Base-by-base conservation (phyloP, 1,140 invertebrate species). In the Ceratina calcarata region DNA sequence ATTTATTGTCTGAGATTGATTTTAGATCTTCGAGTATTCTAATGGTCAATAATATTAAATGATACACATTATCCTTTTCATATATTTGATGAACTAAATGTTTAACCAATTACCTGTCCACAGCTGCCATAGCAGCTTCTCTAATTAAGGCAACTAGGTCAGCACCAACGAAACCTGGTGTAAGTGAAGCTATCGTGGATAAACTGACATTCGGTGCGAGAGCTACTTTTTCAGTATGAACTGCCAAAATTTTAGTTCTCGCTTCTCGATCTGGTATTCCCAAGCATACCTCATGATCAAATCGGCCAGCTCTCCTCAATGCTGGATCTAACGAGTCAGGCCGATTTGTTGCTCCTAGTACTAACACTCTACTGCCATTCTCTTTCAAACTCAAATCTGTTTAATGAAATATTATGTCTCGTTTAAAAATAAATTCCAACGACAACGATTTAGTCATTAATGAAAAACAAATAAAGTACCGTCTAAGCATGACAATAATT, bases 101-200 rank as follows among this genome's bases (percentile, higher is more conserved):
- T 62, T 13, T 45, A 18, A 73, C 1, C 8, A 65, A 16, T 89
- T 90, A 94, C 93, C 94, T 94, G 84, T 98, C 96, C 0, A 99
- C 95, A 32, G 98, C 98, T 83, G 95, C 94, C 90, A 97, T 96
- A 8, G 97, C 97, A 45, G 98, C 97, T 93, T 98, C 97, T 82
- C 96, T 95, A 2, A 97, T 95, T 51, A 99, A 93, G 0, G 97
- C 96, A 87, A 96, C 95, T 32, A 99, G 94, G 95, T 99, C 99
- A 15, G 98, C 98, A 24, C 98, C 99, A 53, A 99, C 98, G 94
- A 96, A 99, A n/a, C 99, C 99, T 12, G 99, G 99, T 51, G 98
- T 99, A 27, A 96, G 93, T 85, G 96, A 95, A 37, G 98, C 97
- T 64, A 99, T 92, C 53, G 93, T 91, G 78, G 94, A 91, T 81